These are phyloP conservation scores for Ormyrus thymus DNA, from an alignment of 2,888 invertebrate genomes.

Conservation along the genomic window DNA sequence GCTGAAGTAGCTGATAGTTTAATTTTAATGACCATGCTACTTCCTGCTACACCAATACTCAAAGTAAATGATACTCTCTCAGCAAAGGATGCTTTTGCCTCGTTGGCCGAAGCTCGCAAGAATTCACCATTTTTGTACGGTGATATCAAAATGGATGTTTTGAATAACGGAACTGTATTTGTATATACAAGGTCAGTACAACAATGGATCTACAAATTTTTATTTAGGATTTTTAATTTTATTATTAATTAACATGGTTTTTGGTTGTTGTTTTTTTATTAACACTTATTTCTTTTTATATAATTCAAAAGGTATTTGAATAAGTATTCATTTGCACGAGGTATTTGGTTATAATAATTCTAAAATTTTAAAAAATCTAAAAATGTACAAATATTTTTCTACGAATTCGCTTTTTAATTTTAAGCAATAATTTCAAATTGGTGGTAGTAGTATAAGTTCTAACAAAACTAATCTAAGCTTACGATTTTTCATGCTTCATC, in stretches of 20 bases:
- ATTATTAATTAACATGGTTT: slow-evolving; percentile 8
- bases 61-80: slow-evolving; percentile 71
- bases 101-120: slow-evolving; percentile 74
- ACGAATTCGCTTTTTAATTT: background rate
- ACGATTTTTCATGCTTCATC: slow-evolving; percentile 66
- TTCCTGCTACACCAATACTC: slow-evolving; percentile 87
- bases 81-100: slow-evolving; percentile 68
- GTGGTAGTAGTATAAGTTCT: slow-evolving; percentile 31
- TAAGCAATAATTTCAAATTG: slow-evolving; percentile 1
- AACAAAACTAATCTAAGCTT: slow-evolving; percentile 62
- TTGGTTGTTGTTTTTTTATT: slow-evolving; percentile 6
- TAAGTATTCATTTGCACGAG: background rate
- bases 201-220: background rate
- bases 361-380: too few relatives aligned
- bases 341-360: background rate
- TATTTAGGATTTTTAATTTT: background rate
- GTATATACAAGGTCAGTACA: slow-evolving; percentile 82
- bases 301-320: background rate
- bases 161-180: slow-evolving; percentile 78
- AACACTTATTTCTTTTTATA: slow-evolving; percentile 11
- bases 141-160: slow-evolving; percentile 62
- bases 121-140: slow-evolving; percentile 83
- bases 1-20: slow-evolving; percentile 77
- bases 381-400: background rate
- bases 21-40: slow-evolving; percentile 82